phyloP scores from a whole-genome alignment of 2,888 invertebrate species.

The Drosophila acutilabella region DNA sequence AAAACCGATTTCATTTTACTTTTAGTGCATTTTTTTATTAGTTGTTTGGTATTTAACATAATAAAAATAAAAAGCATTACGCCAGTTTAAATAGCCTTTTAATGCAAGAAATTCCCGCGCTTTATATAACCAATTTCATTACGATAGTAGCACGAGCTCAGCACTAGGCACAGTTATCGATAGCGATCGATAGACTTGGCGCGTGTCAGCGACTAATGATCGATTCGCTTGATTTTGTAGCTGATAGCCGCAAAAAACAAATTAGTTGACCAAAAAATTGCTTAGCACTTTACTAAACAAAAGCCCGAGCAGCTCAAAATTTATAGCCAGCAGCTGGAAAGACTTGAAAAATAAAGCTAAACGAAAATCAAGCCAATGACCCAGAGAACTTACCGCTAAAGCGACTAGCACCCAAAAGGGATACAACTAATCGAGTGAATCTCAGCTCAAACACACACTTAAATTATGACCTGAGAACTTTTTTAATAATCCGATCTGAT shows the following conservation, averaged over 20 bases:
- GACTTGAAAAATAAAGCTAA: conserved; percentile 35
- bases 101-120: background rate
- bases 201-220: conserved; percentile 47
- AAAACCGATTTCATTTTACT: conserved; percentile 15
- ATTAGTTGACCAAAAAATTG: conserved; percentile 56
- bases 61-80: conserved; percentile 12
- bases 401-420: conserved; percentile 14
- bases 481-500: conserved; percentile 30
- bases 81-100: conserved; percentile 7
- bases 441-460: conserved; percentile 4
- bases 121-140: conserved; percentile 5
- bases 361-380: conserved; percentile 63
- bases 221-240: conserved; percentile 28
- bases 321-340: conserved; percentile 60
- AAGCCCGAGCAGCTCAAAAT: conserved; percentile 40
- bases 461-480: conserved; percentile 50
- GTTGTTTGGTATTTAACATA: background rate
- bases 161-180: conserved; percentile 14
- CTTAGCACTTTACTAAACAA: conserved; percentile 63
- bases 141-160: conserved; percentile 18
- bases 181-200: conserved; percentile 29
- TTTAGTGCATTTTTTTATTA: conserved; percentile 40
- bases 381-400: conserved; percentile 67
- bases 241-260: conserved; percentile 58
- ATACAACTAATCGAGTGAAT: conserved; percentile 12